Evolutionary conservation across 30 jellyfish, hydroid and myxozoan species (phyloP), one percentile per base, ranked within the genome.

Genomic region (Sanderia malayensis): DNA sequence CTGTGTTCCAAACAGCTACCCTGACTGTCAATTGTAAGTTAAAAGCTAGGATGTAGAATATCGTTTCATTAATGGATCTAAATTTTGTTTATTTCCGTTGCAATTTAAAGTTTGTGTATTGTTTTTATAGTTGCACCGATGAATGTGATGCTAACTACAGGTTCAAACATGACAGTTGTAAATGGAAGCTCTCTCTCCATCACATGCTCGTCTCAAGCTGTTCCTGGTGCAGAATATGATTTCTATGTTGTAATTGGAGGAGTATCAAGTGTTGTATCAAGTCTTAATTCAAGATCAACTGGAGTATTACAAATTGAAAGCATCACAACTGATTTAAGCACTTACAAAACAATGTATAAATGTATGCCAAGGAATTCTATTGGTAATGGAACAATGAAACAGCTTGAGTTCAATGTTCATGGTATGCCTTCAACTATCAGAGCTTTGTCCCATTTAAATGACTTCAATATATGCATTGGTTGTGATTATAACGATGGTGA

Each of bases 21-120:
- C 37, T 78, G 24, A 29, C 81, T 11, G 89, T 78, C 25, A 20
- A 66, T 25, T 65, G 89, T 78, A 41, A 44, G 89, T 66, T 26
- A 37, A n/a, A n/a, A n/a, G n/a, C n/a, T n/a, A n/a, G n/a, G n/a
- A n/a, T n/a, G n/a, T n/a, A n/a, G n/a, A n/a, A n/a, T n/a, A n/a
- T n/a, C n/a, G n/a, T n/a, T n/a, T n/a, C n/a, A n/a, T n/a, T n/a
- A n/a, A n/a, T n/a, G n/a, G n/a, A n/a, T n/a, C n/a, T n/a, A n/a
- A n/a, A n/a, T n/a, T n/a, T n/a, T n/a, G n/a, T n/a, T n/a, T n/a
- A n/a, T n/a, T n/a, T n/a, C n/a, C n/a, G n/a, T n/a, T n/a, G n/a
- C n/a, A n/a, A n/a, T n/a, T n/a, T n/a, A n/a, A n/a, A n/a, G n/a
- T n/a, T n/a, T n/a, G n/a, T n/a, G n/a, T n/a, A n/a, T n/a, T n/a